These are phyloP conservation scores for Pseudonaja textilis DNA, from an alignment of 2,113 vertebrate genomes.

Conservation along the genomic window DNA sequence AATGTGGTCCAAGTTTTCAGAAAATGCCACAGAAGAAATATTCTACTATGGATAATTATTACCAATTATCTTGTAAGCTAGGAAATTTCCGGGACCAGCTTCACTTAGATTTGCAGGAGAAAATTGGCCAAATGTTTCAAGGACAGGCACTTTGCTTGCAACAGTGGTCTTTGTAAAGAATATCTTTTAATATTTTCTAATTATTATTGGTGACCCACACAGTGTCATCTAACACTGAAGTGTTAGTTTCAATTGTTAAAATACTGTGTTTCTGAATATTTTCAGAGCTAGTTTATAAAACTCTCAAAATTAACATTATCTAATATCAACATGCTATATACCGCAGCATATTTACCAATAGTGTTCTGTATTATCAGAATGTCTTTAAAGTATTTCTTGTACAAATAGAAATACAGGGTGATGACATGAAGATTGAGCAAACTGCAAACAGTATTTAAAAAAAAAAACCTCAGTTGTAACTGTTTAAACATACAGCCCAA, in stretches of 20 bases:
- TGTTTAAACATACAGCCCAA: conserved; percentile 18
- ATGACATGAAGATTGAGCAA: conserved; percentile 35
- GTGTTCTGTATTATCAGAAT: conserved; percentile 9
- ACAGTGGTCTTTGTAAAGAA: neutral
- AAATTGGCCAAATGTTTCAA: neutral
- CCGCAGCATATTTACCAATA: conserved; percentile 16
- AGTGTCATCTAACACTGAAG: neutral
- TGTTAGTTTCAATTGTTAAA: neutral
- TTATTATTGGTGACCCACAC: neutral
- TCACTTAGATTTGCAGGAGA: neutral
- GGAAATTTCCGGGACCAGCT: neutral
- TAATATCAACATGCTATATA: conserved; percentile 9
- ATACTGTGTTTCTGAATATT: neutral
- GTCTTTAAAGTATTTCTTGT: conserved; percentile 29
- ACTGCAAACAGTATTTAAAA: conserved; percentile 18
- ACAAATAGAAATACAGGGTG: conserved; percentile 37
- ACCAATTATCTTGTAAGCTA: neutral
- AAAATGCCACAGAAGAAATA: neutral
- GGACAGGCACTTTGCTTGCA: neutral
- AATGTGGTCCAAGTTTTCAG: neutral
- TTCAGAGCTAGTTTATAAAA: conserved; percentile 7
- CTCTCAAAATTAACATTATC: neutral
- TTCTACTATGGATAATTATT: neutral
- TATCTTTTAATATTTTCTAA: neutral
- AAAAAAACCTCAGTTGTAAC: neutral